Conservation (phyloP, 2,113 vertebrate species). For the Dicaeum eximium region DNA sequence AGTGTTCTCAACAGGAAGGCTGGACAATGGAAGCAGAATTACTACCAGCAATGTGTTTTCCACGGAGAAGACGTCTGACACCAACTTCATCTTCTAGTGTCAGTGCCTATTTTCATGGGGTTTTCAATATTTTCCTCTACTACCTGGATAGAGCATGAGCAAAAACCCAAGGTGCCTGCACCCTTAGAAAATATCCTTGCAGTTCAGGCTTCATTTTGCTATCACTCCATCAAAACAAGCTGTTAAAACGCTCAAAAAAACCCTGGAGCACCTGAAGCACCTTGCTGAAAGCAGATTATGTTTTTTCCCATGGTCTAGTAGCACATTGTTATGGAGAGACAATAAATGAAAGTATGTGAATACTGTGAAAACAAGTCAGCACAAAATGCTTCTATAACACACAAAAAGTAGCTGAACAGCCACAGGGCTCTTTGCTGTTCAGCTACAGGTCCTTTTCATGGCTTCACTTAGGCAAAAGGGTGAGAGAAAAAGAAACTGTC, state of each 20-base stretch:
- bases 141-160: background rate
- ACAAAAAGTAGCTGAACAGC: background rate
- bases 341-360: background rate
- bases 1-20: background rate
- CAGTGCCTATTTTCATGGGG: background rate
- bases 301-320: background rate
- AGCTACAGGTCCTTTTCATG: background rate
- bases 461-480: background rate
- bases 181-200: background rate
- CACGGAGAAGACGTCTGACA: background rate
- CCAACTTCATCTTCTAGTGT: background rate
- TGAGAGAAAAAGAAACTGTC: background rate
- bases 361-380: background rate
- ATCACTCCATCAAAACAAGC: background rate
- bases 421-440: background rate
- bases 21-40: background rate
- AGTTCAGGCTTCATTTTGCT: background rate
- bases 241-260: background rate
- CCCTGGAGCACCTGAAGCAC: background rate
- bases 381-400: background rate
- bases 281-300: background rate
- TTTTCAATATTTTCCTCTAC: background rate
- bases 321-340: background rate
- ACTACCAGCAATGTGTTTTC: rapidly evolving
- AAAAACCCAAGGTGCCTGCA: background rate